These are phyloP conservation scores for Eupristina koningsbergeri DNA, from an alignment of 1,140 invertebrate genomes.

Conservation along the genomic window DNA sequence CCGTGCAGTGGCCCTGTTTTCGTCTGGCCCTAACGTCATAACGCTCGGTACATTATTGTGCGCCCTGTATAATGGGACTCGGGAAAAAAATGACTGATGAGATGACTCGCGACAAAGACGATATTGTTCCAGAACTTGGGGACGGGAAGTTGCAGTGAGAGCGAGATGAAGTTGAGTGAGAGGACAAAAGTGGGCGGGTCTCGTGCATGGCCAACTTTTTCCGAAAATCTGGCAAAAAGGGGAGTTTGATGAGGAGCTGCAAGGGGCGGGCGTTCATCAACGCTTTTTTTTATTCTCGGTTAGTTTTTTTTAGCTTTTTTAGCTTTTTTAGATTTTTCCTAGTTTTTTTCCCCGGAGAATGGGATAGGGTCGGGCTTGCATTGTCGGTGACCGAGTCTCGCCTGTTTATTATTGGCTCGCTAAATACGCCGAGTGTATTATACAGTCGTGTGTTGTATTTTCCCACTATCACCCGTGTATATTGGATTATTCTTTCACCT, in stretches of 20 bases:
- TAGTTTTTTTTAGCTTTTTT: slow-evolving; percentile 30
- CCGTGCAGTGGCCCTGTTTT: background rate
- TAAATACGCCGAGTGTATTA: slow-evolving; percentile 34
- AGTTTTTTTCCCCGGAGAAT: slow-evolving; percentile 20
- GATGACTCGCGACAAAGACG: slow-evolving; percentile 68
- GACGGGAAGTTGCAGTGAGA: slow-evolving; percentile 51
- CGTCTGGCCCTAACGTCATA: slow-evolving; percentile 22
- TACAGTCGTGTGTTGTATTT: background rate
- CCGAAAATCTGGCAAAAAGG: slow-evolving; percentile 61
- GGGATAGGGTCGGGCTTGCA: slow-evolving; percentile 62
- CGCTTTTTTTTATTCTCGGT: slow-evolving; percentile 36
- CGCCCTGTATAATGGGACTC: background rate
- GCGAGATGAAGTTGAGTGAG: slow-evolving; percentile 58
- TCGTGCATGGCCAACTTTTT: slow-evolving; percentile 63
- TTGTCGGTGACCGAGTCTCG: slow-evolving; percentile 56
- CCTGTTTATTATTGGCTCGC: slow-evolving; percentile 62
- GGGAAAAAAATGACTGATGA: slow-evolving; percentile 68
- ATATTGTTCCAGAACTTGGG: slow-evolving; percentile 59
- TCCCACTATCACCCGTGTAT: background rate
- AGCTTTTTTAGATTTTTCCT: too few relatives aligned
- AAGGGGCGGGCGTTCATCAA: slow-evolving; percentile 27
- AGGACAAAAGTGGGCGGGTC: slow-evolving; percentile 68
- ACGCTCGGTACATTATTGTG: slow-evolving; percentile 59
- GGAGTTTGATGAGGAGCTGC: slow-evolving; percentile 53
- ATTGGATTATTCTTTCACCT: slow-evolving; percentile 10